Evolutionary conservation across 2,888 invertebrate species (phyloP), one percentile per base, ranked within the genome.

Genomic region (Neuroscelio doddi): DNA sequence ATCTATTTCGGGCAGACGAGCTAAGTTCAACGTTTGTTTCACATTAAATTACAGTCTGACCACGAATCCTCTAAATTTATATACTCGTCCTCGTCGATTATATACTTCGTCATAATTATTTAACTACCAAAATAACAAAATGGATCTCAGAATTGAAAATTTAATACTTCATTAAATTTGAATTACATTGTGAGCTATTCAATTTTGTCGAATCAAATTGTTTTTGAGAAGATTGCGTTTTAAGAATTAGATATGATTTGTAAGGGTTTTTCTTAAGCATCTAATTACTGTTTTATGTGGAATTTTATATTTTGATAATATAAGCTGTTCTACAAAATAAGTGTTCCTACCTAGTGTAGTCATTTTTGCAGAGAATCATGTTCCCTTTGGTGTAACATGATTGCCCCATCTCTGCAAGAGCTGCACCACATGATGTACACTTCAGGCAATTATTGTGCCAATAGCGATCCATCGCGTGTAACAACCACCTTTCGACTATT

Each of bases 371-470:
- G 81, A 97, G 90, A 85, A 97, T 95, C 93, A 97, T 94, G 79
- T 94, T 94, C 70, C 93, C 92, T 88, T 93, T 94, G 86, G 94
- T 93, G 87, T 93, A 97, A 88, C 96, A 97, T 81, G 95, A 94
- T 71, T 91, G 89, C 69, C 95, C 96, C 85, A 96, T 92, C 85
- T 97, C 96, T 79, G 95, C 96, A 74, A 97, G 89, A 84, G 92
- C 92, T 72, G 93, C 92, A 72, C 92, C 92, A 86, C 97, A 97
- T 86, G 92, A 94, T 82, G 93, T 91, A 88, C 97, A 97, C 87
- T 96, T 97, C 80, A 97, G 90, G 86, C 97, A 97, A 77, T 92
- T 91, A 88, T 95, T 95, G 88, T 97, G 97, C 97, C 97, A 97
- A 87, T 95, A 96, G 85, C 95, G 89, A 88, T 97, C 96, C 85